Percentiles rank a stretch among this genome's conserved stretches.
phyloP scores from a whole-genome alignment of 2,113 vertebrate genomes.

The Peromyscus polionotus region DNA sequence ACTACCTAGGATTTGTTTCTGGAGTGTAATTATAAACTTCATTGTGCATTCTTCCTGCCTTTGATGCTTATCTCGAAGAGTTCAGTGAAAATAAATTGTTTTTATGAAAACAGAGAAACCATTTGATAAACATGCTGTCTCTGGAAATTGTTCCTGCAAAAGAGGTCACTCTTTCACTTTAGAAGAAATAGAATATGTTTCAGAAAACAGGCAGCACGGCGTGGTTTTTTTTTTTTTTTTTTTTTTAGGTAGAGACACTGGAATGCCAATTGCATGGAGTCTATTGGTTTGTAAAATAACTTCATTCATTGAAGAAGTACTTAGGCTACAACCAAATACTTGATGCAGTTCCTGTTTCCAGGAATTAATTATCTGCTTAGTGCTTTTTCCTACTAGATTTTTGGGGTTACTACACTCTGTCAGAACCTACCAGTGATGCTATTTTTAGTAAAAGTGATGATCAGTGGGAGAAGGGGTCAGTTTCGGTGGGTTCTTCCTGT shows the following conservation, averaged over 20 bases:
- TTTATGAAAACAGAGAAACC: constrained; percentile 90
- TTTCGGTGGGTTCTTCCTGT: not conserved
- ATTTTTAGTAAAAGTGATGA: constrained; percentile 54
- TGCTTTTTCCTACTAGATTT: constrained; percentile 8
- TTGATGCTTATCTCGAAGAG: constrained; percentile 88
- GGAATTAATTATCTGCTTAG: constrained; percentile 61
- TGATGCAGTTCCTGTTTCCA: constrained; percentile 51
- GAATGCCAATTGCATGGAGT: constrained; percentile 74
- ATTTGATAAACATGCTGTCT: constrained; percentile 88
- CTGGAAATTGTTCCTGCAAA: constrained; percentile 89
- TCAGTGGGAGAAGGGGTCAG: not conserved
- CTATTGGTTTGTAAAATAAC: constrained; percentile 70
- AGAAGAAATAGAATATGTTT: constrained; percentile 87
- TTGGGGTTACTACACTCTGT: constrained; percentile 57
- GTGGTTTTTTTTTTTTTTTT: not conserved
- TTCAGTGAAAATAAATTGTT: constrained; percentile 91
- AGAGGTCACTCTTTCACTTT: constrained; percentile 89
- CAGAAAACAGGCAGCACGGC: constrained; percentile 84
- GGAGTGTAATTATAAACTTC: constrained; percentile 89
- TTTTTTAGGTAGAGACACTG: constrained; percentile 80
- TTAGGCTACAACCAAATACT: constrained; percentile 61
- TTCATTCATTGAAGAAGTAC: constrained; percentile 67
- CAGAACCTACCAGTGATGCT: constrained; percentile 32
- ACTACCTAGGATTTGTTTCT: constrained; percentile 85
- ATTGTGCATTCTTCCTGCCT: constrained; percentile 88